Evolutionary conservation across 2,888 invertebrate genomes (phyloP), one percentile per base, ranked within the genome.

Genomic region (Tenthredo scrophulariae): DNA sequence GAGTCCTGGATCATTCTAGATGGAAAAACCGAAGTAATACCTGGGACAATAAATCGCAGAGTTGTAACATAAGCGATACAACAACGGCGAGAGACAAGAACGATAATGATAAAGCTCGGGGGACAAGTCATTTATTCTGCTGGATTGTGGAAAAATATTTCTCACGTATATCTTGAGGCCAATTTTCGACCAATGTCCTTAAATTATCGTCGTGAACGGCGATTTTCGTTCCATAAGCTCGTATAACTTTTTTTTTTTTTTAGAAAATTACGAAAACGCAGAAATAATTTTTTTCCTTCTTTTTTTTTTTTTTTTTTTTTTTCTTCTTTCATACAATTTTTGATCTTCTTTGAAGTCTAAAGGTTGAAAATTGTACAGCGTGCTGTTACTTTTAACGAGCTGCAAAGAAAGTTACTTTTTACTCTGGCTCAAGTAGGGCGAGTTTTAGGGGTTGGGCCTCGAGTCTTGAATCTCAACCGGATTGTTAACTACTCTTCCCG

Each of bases 361-460:
- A 54, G 54, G 54, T n/a, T 54, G 2, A n/a, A n/a, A 74, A 40
- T 43, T 43, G n/a, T 43, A n/a, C 40, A 5, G 22, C 72, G 72
- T 50, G 33, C 77, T 77, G 54, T 77, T 77, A 74, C 58, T 80
- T 80, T 80, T 77, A 77, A 77, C 77, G 77, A 77, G 77, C 80
- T 37, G 62, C 62, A 80, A 62, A 80, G 80, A 80, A 80, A 80
- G 40, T 80, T 37, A 80, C 58, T 80, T 80, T 80, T 80, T 40
- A 62, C 37, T 50, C 80, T 5, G 7, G n/a, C 33, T 80, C 62
- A 62, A 80, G 80, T 33, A 62, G 22, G 80, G 37, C 15, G 80
- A 33, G 62, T 62, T 80, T 62, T 22, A 26, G 62, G 22, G 62
- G 80, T 15, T 80, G 13, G 33, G 37, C 3, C 7, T 74, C 74